These are phyloP conservation scores for Bucco capensis DNA, from an alignment of 2,113 vertebrate species.

Conservation along the genomic window DNA sequence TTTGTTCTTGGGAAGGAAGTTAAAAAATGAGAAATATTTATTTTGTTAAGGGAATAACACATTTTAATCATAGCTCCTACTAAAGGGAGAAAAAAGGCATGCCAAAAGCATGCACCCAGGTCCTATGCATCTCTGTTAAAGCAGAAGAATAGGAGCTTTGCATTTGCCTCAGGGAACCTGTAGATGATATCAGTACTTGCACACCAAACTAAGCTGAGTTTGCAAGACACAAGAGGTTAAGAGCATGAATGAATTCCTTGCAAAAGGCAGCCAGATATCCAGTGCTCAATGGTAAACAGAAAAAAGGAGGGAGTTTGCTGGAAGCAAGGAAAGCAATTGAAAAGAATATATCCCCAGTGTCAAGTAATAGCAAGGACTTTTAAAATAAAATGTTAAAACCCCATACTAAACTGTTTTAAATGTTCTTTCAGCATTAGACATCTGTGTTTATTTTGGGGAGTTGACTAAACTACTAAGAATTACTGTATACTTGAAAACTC, in stretches of 20 bases:
- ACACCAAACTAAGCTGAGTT: background rate
- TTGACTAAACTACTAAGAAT: background rate
- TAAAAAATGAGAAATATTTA: background rate
- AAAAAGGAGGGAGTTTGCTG: background rate
- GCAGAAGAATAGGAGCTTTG: background rate
- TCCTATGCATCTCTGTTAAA: background rate
- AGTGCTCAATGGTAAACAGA: fast-evolving
- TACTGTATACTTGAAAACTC: background rate
- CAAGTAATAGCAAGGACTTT: background rate
- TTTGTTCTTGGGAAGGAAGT: background rate
- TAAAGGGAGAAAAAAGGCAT: background rate
- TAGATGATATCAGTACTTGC: constrained; percentile 4
- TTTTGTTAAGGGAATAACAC: background rate
- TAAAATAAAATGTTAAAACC: background rate
- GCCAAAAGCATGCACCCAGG: background rate
- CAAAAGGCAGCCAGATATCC: background rate
- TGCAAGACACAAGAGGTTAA: constrained; percentile 21
- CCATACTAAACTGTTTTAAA: background rate
- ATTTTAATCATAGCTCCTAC: background rate
- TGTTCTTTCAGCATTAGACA: background rate
- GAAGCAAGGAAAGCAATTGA: background rate
- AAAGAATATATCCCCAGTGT: background rate
- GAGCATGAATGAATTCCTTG: background rate
- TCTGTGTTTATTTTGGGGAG: background rate
- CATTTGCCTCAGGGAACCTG: background rate